Evolutionary conservation across 2,113 vertebrate species (phyloP).

Genomic region (Tyrannus savana): DNA sequence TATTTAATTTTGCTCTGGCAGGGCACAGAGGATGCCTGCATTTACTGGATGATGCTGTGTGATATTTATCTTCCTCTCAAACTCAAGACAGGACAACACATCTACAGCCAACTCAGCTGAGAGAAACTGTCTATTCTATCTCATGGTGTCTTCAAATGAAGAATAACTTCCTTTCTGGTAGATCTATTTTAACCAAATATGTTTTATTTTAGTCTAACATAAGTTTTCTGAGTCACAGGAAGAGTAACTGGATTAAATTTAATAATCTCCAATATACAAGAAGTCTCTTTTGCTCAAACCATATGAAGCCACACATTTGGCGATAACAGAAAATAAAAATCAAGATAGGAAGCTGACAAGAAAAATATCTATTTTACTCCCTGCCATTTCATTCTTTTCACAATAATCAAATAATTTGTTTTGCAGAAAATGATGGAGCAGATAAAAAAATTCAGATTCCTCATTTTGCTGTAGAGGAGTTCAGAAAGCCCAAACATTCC

Average conservation of each 20-base stretch:
- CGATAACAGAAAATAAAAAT: not conserved
- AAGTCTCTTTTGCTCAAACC: not conserved
- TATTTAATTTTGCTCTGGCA: not conserved
- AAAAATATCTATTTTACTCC: not conserved
- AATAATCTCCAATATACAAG: not conserved
- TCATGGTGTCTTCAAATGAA: not conserved
- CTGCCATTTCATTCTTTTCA: not conserved
- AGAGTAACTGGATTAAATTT: not conserved
- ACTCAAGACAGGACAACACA: not conserved
- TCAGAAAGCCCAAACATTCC: not conserved
- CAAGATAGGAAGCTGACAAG: not conserved
- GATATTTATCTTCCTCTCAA: not conserved
- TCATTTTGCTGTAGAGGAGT: not conserved
- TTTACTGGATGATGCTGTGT: not conserved
- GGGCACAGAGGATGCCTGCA: not conserved
- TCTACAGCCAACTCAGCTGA: not conserved
- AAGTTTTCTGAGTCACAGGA: conserved; percentile 8
- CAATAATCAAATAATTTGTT: not conserved
- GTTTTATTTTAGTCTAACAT: conserved; percentile 11
- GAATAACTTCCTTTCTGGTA: not conserved
- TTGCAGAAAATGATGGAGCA: not conserved
- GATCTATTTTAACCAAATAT: not conserved
- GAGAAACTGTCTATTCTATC: not conserved
- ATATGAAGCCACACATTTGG: not conserved
- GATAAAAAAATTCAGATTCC: not conserved